Percentiles rank a stretch among this genome's conserved stretches.
Conservation (phyloP, 2,888 invertebrate species). For the Vesta saturnalis region DNA sequence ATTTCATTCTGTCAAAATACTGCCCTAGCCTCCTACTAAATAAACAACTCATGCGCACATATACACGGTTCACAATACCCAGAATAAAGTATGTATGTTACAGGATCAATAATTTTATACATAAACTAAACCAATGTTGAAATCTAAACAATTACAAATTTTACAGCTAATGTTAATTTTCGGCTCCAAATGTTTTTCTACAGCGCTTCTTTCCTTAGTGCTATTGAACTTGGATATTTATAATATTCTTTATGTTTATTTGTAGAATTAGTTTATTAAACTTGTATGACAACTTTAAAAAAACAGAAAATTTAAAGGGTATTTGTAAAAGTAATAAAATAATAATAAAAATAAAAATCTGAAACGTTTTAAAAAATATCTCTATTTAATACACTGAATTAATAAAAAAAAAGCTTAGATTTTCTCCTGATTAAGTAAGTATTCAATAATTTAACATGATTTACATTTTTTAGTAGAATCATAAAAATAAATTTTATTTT, state of each 20-base stretch:
- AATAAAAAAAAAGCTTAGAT: neutral
- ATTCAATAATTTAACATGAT: neutral
- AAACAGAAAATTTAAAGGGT: neutral
- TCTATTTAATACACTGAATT: slow-evolving; percentile 3
- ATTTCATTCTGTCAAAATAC: no score
- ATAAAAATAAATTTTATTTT: neutral
- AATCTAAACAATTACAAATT: neutral
- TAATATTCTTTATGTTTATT: neutral
- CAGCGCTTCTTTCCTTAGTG: neutral
- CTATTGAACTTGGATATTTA: neutral
- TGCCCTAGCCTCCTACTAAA: no score
- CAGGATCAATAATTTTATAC: no score
- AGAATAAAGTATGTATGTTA: no score
- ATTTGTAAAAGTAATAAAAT: neutral
- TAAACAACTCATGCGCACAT: no score
- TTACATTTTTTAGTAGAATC: neutral
- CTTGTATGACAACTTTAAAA: neutral
- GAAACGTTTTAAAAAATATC: slow-evolving; percentile 11
- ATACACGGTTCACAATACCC: no score
- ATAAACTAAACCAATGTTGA: no score
- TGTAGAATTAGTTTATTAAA: neutral
- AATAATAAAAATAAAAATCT: slow-evolving; percentile 9
- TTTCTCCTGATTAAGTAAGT: slow-evolving; percentile 1
- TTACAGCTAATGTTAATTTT: neutral
- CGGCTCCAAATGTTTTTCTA: neutral